phyloP scores from a whole-genome alignment of 1,140 invertebrate species.

The Macrobrachium nipponense region DNA sequence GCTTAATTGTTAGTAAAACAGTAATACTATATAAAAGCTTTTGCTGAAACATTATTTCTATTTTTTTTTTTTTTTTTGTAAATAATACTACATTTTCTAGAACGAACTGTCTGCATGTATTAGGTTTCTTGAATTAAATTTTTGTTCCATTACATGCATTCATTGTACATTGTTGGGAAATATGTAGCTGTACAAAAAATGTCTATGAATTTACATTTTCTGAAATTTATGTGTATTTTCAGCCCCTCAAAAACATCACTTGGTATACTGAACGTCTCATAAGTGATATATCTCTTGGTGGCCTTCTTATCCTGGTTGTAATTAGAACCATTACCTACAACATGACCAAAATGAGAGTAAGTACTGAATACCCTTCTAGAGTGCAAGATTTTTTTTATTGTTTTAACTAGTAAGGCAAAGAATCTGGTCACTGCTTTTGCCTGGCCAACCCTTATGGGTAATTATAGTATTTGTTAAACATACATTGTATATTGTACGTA shows the following conservation, averaged over 20 bases:
- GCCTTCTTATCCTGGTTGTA: conserved; percentile 94
- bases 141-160: neutral
- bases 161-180: no score
- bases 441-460: neutral
- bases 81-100: no score
- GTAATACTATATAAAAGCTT: no score
- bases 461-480: neutral
- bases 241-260: conserved; percentile 81
- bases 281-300: conserved; percentile 93
- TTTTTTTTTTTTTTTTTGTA: no score
- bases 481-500: neutral
- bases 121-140: no score
- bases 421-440: neutral
- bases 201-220: neutral
- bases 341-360: conserved; percentile 92
- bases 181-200: neutral
- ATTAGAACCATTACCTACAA: conserved; percentile 98
- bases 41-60: no score
- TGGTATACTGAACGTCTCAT: conserved; percentile 94
- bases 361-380: neutral
- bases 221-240: neutral
- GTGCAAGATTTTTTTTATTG: no score
- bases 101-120: no score
- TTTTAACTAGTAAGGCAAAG: no score
- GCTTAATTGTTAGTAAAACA: no score